Evolutionary conservation across 2,113 vertebrate genomes (phyloP).

Genomic region (Struthio camelus): DNA sequence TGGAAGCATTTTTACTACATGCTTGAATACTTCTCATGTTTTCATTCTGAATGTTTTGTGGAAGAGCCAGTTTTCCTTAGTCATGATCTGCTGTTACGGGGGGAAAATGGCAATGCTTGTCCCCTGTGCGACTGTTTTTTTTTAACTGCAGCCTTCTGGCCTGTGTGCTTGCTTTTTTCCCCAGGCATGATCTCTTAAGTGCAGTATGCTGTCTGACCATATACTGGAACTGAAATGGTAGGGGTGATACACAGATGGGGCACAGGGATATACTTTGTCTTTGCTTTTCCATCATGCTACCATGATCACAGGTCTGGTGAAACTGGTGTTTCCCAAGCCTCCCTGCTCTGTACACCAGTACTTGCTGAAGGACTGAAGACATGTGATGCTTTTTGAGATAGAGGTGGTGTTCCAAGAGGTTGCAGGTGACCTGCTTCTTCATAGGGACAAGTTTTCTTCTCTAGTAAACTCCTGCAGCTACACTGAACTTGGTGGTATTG

Average conservation of each 20-base stretch:
- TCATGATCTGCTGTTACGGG: background rate
- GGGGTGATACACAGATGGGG: rapidly evolving
- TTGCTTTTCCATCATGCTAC: background rate
- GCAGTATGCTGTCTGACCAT: background rate
- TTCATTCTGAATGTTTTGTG: background rate
- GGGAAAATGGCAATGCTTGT: background rate
- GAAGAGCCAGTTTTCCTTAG: background rate
- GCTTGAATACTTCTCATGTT: background rate
- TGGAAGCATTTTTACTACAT: background rate
- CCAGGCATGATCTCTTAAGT: background rate
- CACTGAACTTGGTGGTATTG: background rate
- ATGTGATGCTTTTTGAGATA: background rate
- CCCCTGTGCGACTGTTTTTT: no score
- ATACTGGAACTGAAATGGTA: background rate
- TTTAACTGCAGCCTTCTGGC: background rate
- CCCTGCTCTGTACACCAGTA: background rate
- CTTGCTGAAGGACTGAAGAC: background rate
- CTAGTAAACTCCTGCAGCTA: background rate
- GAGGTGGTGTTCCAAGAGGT: background rate
- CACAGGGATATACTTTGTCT: background rate
- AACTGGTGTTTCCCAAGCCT: background rate
- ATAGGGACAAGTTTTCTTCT: background rate
- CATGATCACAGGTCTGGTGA: background rate
- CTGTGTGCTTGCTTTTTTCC: background rate
- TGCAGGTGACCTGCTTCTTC: background rate